Evolutionary conservation across 1,140 invertebrate species (phyloP).

Genomic region (Euglossa dilemma): DNA sequence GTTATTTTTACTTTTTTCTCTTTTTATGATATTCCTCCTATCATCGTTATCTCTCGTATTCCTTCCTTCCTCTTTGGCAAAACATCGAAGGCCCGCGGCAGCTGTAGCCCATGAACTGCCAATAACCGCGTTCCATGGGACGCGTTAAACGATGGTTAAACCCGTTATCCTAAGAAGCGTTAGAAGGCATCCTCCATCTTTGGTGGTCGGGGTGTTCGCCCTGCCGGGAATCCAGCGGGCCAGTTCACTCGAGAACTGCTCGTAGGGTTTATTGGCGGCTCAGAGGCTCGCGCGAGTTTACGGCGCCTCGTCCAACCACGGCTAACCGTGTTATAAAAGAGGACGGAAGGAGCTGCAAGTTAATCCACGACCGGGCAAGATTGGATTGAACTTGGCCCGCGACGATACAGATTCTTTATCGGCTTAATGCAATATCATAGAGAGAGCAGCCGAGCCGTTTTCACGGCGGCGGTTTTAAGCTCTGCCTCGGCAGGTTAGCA

Average conservation of each 20-base stretch:
- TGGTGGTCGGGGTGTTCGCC: neutral
- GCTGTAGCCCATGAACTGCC: neutral
- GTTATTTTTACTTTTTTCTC: too few relatives aligned
- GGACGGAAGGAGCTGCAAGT: constrained; percentile 22
- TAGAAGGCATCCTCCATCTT: neutral
- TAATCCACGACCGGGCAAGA: constrained; percentile 20
- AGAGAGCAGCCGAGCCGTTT: neutral
- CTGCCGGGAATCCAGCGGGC: neutral
- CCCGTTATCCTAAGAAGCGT: constrained; percentile 20
- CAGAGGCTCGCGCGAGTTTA: constrained; percentile 10
- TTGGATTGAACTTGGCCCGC: constrained; percentile 38
- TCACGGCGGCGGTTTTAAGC: neutral
- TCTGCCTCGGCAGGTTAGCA: neutral
- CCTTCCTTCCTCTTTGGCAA: neutral
- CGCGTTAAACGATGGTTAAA: constrained; percentile 18
- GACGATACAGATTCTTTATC: constrained; percentile 45
- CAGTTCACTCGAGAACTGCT: constrained; percentile 15
- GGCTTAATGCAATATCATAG: constrained; percentile 1
- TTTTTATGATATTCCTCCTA: too few relatives aligned
- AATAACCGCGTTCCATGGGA: constrained; percentile 1
- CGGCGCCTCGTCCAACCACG: constrained; percentile 16
- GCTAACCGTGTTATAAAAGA: constrained; percentile 40
- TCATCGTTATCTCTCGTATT: neutral
- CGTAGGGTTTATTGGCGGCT: constrained; percentile 21
- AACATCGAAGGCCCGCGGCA: neutral